A percentile compares a stretch with the other conserved stretches of the same genome.
These are phyloP conservation scores for Tinea trinotella DNA, from an alignment of 2,888 invertebrate species.

Conservation along the genomic window DNA sequence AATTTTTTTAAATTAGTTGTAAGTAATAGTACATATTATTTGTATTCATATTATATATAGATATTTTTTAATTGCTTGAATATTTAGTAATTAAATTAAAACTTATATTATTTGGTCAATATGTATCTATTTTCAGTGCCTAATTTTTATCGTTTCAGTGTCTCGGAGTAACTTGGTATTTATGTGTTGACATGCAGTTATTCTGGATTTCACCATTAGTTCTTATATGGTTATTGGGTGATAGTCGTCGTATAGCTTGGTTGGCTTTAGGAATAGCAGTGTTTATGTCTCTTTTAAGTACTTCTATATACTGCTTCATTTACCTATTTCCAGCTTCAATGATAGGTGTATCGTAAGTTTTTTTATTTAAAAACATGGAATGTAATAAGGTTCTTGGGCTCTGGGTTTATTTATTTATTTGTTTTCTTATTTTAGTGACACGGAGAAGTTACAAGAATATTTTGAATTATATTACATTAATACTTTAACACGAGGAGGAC, in stretches of 20 bases:
- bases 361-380: too few species aligned
- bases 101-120: too few species aligned
- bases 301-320: slow-evolving; percentile 4
- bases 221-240: slow-evolving; percentile 41
- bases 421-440: slow-evolving; percentile 28
- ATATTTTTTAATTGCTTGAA: too few species aligned
- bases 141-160: slow-evolving; percentile 36
- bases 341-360: neutral
- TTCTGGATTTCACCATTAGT: slow-evolving; percentile 46
- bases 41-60: too few species aligned
- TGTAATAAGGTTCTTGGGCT: too few species aligned
- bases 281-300: neutral
- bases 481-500: slow-evolving; percentile 41
- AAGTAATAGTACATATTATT: too few species aligned
- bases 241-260: slow-evolving; percentile 28
- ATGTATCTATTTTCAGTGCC: too few species aligned
- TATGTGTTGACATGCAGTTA: slow-evolving; percentile 50
- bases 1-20: too few species aligned
- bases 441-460: slow-evolving; percentile 20
- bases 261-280: slow-evolving; percentile 16
- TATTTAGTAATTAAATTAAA: too few species aligned
- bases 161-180: slow-evolving; percentile 45
- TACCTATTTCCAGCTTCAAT: neutral
- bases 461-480: slow-evolving; percentile 38
- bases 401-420: neutral